These are phyloP conservation scores for Sarcoramphus papa DNA, from an alignment of 2,797 vertebrate species.

Conservation along the genomic window DNA sequence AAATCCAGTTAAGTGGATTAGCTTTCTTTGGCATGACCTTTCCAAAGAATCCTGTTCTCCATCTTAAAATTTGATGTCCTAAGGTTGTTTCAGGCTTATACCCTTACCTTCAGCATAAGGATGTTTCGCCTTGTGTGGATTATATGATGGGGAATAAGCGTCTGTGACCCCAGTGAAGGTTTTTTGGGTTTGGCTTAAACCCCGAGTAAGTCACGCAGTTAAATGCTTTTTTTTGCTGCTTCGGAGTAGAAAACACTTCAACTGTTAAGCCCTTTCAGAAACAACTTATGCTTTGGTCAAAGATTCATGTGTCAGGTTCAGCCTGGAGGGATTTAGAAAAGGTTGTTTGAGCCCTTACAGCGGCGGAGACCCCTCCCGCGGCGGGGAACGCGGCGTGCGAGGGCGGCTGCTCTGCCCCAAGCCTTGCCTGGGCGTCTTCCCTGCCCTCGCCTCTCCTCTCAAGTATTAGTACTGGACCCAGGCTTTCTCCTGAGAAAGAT, in stretches of 20 bases:
- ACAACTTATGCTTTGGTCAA: not conserved
- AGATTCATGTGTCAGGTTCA: not conserved
- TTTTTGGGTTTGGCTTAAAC: not conserved
- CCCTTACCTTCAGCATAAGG: not conserved
- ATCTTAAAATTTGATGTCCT: not conserved
- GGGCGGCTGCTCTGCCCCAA: not conserved
- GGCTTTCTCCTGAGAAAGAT: not conserved
- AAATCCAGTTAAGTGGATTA: not conserved
- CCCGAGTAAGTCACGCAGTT: not conserved
- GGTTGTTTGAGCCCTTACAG: not conserved
- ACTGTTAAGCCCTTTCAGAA: conserved; percentile 2
- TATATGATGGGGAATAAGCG: not conserved
- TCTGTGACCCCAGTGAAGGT: not conserved
- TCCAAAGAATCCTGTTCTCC: not conserved
- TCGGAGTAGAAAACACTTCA: not conserved
- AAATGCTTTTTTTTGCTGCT: not conserved
- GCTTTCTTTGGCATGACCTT: not conserved
- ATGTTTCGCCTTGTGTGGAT: not conserved
- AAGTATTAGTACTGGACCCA: too few relatives aligned
- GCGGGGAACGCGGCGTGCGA: accelerated
- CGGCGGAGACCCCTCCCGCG: accelerated
- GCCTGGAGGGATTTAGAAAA: not conserved
- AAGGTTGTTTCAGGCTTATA: not conserved
- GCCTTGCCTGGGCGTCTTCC: not conserved
- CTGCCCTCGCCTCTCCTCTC: accelerated